Evolutionary conservation across 35 echinoderm and acorn worm genomes (phyloP), one percentile per base, ranked within the genome.

Genomic region (Ptychodera flava): DNA sequence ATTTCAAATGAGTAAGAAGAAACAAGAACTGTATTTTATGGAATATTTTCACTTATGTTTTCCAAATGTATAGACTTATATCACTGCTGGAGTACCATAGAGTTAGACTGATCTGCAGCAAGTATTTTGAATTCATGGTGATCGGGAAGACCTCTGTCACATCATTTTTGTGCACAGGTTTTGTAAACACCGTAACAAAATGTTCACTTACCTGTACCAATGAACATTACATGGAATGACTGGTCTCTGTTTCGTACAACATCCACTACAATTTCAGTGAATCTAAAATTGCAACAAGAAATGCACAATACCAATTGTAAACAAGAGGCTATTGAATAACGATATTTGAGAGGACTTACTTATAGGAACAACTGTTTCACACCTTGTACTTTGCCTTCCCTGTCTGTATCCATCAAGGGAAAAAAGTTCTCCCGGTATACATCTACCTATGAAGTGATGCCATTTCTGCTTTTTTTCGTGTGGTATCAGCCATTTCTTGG

Each of bases 151-250:
- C n/a, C n/a, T n/a, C n/a, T n/a, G n/a, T n/a, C n/a, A n/a, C n/a
- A n/a, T n/a, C n/a, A n/a, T n/a, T n/a, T n/a, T n/a, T n/a, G n/a
- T n/a, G n/a, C n/a, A n/a, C n/a, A n/a, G n/a, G n/a, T n/a, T n/a
- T n/a, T n/a, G n/a, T n/a, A n/a, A n/a, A n/a, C n/a, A n/a, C n/a
- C n/a, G n/a, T n/a, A n/a, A 29, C 35, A 82, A 29, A 88, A 30
- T 16, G 28, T 77, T 16, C 78, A 33, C 88, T 90, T 84, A 94
- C 92, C 86, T 87, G 92, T 94, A 79, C 92, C 92, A 79, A 94
- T 31, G 38, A 90, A 94, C 52, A 91, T 87, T 16, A 94, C 92
- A 80, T 88, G 80, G 85, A 90, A 94, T 22, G 80, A 83, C 33
- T 28, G 30, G 32, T 86, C 76, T 45, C 84, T 90, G 6, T 64